Base-by-base conservation (phyloP, 2,113 vertebrate genomes). In the Leptobrachium leishanense region DNA sequence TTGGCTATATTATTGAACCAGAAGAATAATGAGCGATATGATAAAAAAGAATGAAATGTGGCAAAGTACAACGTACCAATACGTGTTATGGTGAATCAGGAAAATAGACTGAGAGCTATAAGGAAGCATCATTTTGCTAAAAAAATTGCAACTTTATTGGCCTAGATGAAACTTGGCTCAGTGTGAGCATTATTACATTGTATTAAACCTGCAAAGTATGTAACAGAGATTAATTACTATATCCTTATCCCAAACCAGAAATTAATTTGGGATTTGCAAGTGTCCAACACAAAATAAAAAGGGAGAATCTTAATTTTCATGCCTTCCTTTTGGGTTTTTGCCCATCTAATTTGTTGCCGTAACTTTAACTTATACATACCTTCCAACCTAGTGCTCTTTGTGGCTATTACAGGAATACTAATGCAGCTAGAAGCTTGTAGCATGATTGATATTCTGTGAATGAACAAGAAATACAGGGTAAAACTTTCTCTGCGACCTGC, bases 371-470 rank as follows among this genome's bases (percentile, higher is more conserved):
- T 79, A 81, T 81, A 81, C 78, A 74, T 74, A 81, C 78, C 78
- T 81, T 81, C 78, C 78, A 81, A 81, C 78, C 78, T 81, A 80
- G 71, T 46, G 77, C 77, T 73, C 62, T 80, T 66, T 74, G 42
- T 74, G 72, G 57, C 65, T 81, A 74, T 74, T 74, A 81, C 72
- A 55, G 53, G 65, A 50, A 74, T 74, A 74, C 64, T 81, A 81
- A 81, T 74, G 78, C 66, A 20, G 50, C 69, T 68, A 74, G 63
- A 39, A 74, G 50, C 43, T 6, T 74, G 77, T 46, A 81, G 64
- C 67, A 81, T 81, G 72, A 80, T 40, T 74, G 77, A 80, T 67
- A 73, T n/a, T 73, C 77, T 73, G 69, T 43, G 70, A 66, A 44
- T 72, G 69, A 79, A 66, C 59, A 65, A 68, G 76, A 73, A 73